Evolutionary conservation across 1,140 invertebrate genomes (phyloP).

Genomic region (Ooceraea biroi): DNA sequence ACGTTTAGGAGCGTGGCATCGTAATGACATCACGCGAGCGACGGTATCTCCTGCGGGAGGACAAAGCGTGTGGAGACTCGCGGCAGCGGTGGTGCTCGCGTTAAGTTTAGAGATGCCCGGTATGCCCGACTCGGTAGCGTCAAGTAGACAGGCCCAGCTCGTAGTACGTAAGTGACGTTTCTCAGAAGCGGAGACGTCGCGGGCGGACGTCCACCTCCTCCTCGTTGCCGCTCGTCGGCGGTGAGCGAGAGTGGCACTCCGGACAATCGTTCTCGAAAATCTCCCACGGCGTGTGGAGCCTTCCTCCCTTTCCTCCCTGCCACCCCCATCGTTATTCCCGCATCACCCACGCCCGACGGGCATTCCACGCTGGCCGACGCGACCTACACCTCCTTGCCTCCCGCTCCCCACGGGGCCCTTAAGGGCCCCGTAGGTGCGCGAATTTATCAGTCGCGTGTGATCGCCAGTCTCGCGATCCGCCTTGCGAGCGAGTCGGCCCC

Average conservation of each 20-base stretch:
- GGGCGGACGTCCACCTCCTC: background rate
- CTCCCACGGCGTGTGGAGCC: constrained; percentile 55
- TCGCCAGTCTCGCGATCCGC: constrained; percentile 54
- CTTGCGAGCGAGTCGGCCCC: constrained; percentile 61
- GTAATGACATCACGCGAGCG: constrained; percentile 47
- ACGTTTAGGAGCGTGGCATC: constrained; percentile 18
- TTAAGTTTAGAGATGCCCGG: background rate
- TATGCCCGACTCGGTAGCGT: constrained; percentile 43
- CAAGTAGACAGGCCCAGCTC: constrained; percentile 8
- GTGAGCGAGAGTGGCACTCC: constrained; percentile 43
- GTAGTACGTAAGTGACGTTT: constrained; percentile 66
- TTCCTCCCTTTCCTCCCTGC: background rate
- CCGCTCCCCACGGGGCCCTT: background rate
- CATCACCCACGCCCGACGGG: constrained; percentile 69
- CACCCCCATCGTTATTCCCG: constrained; percentile 68
- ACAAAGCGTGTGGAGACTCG: constrained; percentile 18
- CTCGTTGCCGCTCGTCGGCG: constrained; percentile 23
- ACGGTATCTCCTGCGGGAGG: constrained; percentile 14
- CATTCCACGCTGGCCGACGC: constrained; percentile 21
- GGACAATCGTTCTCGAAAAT: constrained; percentile 73
- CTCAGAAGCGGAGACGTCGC: constrained; percentile 58
- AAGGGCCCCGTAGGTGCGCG: constrained; percentile 57
- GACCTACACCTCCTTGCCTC: constrained; percentile 26
- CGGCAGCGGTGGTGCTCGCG: background rate
- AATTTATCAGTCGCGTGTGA: constrained; percentile 80